Conservation (phyloP, 2,888 invertebrate genomes). For the Pammene aurita region DNA sequence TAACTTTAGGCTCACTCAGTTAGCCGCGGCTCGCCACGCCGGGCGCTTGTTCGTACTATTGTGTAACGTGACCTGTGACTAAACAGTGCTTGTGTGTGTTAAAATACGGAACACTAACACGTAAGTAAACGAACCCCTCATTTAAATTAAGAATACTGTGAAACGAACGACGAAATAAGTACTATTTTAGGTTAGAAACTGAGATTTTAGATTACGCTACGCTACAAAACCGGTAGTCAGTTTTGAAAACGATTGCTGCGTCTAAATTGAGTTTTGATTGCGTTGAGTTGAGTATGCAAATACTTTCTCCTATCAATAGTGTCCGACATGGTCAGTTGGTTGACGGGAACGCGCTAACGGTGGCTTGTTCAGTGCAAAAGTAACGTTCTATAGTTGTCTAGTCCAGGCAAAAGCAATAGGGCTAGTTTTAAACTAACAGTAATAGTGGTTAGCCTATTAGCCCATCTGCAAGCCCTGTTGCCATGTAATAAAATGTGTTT, state of each 20-base stretch:
- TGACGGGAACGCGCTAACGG: constrained; percentile 28
- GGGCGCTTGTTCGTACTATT: constrained; percentile 42
- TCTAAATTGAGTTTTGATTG: constrained; percentile 32
- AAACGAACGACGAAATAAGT: not conserved
- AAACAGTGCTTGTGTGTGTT: constrained; percentile 46
- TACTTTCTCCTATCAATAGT: constrained; percentile 37
- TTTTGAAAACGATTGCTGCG: constrained; percentile 24
- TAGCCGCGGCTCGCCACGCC: constrained; percentile 64
- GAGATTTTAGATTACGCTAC: constrained; percentile 16
- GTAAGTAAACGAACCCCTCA: constrained; percentile 30
- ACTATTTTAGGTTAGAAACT: constrained; percentile 19
- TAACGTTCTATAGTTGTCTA: not conserved
- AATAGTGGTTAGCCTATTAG: not conserved
- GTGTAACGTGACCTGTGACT: constrained; percentile 46
- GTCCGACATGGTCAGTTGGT: constrained; percentile 31
- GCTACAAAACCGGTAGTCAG: constrained; percentile 34
- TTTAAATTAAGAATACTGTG: constrained; percentile 13
- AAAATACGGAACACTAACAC: constrained; percentile 35
- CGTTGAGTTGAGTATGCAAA: constrained; percentile 31
- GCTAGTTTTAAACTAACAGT: constrained; percentile 2
- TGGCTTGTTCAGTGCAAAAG: constrained; percentile 12
- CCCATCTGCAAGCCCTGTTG: not conserved
- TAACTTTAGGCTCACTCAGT: constrained; percentile 52
- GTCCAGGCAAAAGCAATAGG: not conserved
- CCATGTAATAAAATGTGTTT: not conserved